phyloP scores from a whole-genome alignment of 2,113 vertebrate species.

The Ellobius talpinus region DNA sequence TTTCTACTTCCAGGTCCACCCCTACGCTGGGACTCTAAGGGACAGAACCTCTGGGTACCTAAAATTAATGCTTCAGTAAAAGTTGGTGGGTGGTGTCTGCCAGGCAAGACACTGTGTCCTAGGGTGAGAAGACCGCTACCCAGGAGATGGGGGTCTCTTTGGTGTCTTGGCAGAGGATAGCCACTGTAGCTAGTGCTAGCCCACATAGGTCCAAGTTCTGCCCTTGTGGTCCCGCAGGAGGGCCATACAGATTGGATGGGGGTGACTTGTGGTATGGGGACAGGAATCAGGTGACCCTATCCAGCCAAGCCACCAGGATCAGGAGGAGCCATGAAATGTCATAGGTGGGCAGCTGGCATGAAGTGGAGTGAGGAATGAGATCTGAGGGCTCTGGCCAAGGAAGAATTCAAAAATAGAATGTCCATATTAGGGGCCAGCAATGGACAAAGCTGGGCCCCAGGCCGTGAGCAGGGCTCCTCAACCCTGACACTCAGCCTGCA shows the following conservation, averaged over 20 bases:
- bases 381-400: background rate
- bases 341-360: no score
- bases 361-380: background rate
- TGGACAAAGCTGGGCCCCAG: background rate
- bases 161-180: background rate
- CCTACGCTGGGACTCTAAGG: conserved; percentile 75
- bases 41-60: conserved; percentile 70
- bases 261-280: background rate
- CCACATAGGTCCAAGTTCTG: background rate
- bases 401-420: background rate
- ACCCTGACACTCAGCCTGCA: accelerated
- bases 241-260: no score
- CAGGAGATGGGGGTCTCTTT: background rate
- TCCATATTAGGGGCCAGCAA: background rate
- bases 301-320: background rate
- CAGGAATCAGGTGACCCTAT: background rate
- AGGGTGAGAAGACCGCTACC: background rate
- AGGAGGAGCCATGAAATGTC: background rate
- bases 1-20: conserved; percentile 61
- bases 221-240: background rate
- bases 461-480: accelerated
- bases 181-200: background rate
- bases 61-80: conserved; percentile 80
- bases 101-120: conserved; percentile 53
- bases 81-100: conserved; percentile 74